Evolutionary conservation across 2,113 vertebrate species (phyloP).

Genomic region (Zeus faber): DNA sequence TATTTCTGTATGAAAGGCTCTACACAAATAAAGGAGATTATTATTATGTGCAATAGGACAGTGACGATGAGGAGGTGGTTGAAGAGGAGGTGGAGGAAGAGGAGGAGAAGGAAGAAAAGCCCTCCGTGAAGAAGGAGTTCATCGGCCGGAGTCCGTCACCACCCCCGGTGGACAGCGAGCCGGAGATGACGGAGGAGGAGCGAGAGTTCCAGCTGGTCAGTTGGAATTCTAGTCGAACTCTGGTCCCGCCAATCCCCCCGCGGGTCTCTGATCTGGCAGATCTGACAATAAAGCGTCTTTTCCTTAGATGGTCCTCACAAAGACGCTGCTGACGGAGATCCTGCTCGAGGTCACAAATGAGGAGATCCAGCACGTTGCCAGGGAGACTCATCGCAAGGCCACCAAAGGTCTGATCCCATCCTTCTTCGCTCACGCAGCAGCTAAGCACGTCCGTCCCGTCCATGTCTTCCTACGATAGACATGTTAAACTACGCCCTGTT

Average conservation of each 20-base stretch:
- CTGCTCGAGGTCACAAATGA: constrained; percentile 97
- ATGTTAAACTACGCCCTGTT: background rate
- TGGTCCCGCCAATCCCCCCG: too few relatives aligned
- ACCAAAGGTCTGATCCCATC: constrained; percentile 87
- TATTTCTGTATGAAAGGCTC: too few relatives aligned
- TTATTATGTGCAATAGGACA: constrained; percentile 90
- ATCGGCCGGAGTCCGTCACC: constrained; percentile 85
- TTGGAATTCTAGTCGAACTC: constrained; percentile 11
- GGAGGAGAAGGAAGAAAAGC: constrained; percentile 78
- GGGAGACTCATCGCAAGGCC: constrained; percentile 94
- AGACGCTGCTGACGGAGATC: constrained; percentile 96
- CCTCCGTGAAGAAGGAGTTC: constrained; percentile 78
- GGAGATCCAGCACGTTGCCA: constrained; percentile 91
- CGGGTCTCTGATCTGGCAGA: background rate
- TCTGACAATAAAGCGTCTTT: background rate
- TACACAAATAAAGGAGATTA: too few relatives aligned
- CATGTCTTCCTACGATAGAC: constrained; percentile 6
- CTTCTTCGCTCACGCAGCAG: constrained; percentile 47
- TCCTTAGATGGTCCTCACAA: constrained; percentile 90
- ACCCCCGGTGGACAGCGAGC: constrained; percentile 90
- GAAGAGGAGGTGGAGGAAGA: constrained; percentile 65
- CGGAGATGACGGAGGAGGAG: constrained; percentile 97
- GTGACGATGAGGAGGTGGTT: constrained; percentile 81
- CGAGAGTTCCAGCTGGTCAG: constrained; percentile 94
- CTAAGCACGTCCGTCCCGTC: constrained; percentile 26